These are phyloP conservation scores for Microplitis mediator DNA, from an alignment of 1,140 invertebrate genomes.

Conservation along the genomic window DNA sequence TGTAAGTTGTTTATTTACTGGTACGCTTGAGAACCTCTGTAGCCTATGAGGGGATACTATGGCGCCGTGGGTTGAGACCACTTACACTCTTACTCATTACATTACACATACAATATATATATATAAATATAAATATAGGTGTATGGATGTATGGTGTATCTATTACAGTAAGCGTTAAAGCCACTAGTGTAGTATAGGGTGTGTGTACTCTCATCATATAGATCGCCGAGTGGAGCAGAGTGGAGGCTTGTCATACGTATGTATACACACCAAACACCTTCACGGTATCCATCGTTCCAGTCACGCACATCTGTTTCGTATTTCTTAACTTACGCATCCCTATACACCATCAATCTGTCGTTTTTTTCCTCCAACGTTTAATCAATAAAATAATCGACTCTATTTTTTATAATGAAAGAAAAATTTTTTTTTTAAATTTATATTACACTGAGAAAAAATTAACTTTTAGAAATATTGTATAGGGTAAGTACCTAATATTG, in stretches of 20 bases:
- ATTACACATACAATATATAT: too few relatives aligned
- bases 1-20: conserved; percentile 20
- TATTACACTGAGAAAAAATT: too few relatives aligned
- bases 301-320: conserved; percentile 47
- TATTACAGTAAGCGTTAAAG: too few relatives aligned
- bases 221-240: not conserved
- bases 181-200: too few relatives aligned
- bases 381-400: not conserved
- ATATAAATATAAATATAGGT: too few relatives aligned
- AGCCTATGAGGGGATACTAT: conserved; percentile 39
- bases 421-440: too few relatives aligned
- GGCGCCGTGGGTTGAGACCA: conserved; percentile 2
- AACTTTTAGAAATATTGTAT: too few relatives aligned
- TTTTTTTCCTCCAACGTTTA: conserved; percentile 25
- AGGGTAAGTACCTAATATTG: too few relatives aligned
- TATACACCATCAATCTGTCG: conserved; percentile 35
- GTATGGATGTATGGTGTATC: too few relatives aligned
- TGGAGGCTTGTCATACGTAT: not conserved
- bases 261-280: conserved; percentile 40
- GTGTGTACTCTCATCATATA: not conserved
- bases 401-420: not conserved
- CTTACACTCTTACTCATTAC: conserved; percentile 30
- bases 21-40: conserved; percentile 43
- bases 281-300: conserved; percentile 42
- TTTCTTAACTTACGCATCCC: conserved; percentile 33